Evolutionary conservation across 2,797 vertebrate genomes (phyloP), one percentile per base, ranked within the genome.

Genomic region (Notoglanidium macrostoma): DNA sequence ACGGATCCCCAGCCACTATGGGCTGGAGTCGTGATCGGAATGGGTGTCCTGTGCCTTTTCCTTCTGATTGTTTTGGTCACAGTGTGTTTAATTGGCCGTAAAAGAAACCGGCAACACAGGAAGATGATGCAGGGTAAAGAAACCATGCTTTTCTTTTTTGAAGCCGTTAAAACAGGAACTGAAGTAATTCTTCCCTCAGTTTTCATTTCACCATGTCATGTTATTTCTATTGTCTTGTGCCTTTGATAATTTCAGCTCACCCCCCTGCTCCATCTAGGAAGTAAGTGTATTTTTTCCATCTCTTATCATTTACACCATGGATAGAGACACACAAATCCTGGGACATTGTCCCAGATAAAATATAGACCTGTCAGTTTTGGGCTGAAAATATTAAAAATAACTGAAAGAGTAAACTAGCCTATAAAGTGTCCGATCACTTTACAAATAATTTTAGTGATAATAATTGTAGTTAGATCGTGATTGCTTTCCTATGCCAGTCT

Each of bases 41-140:
- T 97, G 82, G 97, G 95, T 88, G 96, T 98, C 93, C 96, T 99
- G 93, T 97, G 95, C 61, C 92, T 96, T 87, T 96, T 96, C 0
- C 92, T 99, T 82, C 93, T 97, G 57, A 93, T 98, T 91, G 95
- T 97, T 93, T 93, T 97, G 88, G 93, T 94, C 86, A 95, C 94
- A 0, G 97, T 97, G 90, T 99, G 96, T 90, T 82, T 97, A 90
- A 95, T 97, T 94, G 97, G 94, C 91, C 95, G 94, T 88, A 96
- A 94, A 90, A 96, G 96, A 15, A 93, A 94, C 0, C 90, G 86
- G 0, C 93, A 92, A 2, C 91, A 90, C 89, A 91, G 90, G 74
- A 93, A 91, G 90, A 96, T 94, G 84, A 90, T 87, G 63, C 91
- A 93, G 73, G 95, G 96, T 96, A 94, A 93, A 85, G 92, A 32